phyloP scores from a whole-genome alignment of 2,797 vertebrate species.

The Eremophila alpestris region DNA sequence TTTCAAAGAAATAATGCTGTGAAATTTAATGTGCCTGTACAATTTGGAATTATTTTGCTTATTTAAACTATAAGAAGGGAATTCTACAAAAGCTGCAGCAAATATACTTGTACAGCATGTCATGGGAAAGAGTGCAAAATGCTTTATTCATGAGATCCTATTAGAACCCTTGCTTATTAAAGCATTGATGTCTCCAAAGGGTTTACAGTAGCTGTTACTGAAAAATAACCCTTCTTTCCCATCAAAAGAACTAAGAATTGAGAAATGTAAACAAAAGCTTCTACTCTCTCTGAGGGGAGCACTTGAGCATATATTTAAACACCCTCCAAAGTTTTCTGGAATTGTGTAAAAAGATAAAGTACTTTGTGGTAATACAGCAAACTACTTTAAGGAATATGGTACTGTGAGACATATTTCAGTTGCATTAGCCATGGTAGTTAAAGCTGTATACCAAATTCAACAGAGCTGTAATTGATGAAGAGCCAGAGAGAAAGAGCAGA shows the following conservation, averaged over 20 bases:
- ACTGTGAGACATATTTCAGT: neutral
- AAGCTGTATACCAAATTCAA: neutral
- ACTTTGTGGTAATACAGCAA: neutral
- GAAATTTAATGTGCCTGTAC: neutral
- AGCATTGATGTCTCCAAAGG: neutral
- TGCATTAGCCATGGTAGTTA: neutral
- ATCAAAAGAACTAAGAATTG: neutral
- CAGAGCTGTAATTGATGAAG: neutral
- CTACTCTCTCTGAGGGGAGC: neutral
- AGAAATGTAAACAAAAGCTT: slow-evolving; percentile 17
- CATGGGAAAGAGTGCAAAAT: slow-evolving; percentile 17
- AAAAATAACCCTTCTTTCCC: slow-evolving; percentile 3
- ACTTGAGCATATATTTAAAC: neutral
- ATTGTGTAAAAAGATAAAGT: neutral
- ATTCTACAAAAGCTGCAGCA: neutral
- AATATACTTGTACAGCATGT: neutral
- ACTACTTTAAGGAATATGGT: neutral
- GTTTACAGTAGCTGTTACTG: neutral
- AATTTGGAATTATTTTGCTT: neutral
- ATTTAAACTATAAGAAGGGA: neutral
- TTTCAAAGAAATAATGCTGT: neutral
- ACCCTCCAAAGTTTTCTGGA: neutral
- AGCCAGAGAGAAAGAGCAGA: neutral
- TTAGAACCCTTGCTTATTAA: slow-evolving; percentile 24
- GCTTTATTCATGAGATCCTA: slow-evolving; percentile 34